Conservation (phyloP, 2,797 vertebrate genomes). For the Channa striata region DNA sequence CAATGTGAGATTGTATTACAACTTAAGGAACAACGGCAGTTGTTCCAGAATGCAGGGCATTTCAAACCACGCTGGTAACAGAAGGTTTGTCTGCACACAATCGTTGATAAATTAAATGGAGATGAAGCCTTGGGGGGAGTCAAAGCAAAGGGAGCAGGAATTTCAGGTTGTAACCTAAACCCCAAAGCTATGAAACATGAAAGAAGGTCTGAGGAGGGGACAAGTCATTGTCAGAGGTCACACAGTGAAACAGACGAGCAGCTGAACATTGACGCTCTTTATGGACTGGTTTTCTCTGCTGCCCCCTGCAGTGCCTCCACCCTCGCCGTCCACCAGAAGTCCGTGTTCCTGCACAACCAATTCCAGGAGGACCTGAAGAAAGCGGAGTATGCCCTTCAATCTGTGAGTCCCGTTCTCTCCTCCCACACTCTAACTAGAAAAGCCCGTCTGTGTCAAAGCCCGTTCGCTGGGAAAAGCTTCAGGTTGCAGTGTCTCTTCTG, state of each 20-base stretch:
- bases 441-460: not conserved
- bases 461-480: not conserved
- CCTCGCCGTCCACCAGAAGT: conserved; percentile 67
- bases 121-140: too few species aligned
- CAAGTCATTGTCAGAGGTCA: too few species aligned
- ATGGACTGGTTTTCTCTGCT: conserved; percentile 29
- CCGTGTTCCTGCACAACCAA: conserved; percentile 64
- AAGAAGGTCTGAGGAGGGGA: too few species aligned
- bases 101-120: too few species aligned
- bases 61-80: too few species aligned
- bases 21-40: too few species aligned
- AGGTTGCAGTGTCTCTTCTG: not conserved
- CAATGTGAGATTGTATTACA: too few species aligned
- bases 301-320: conserved; percentile 40
- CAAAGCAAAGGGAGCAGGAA: not conserved
- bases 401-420: conserved; percentile 70
- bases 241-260: not conserved
- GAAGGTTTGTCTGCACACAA: too few species aligned
- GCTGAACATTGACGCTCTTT: not conserved
- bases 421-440: not conserved
- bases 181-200: too few species aligned
- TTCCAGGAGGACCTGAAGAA: conserved; percentile 79
- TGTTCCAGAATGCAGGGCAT: too few species aligned
- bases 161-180: too few species aligned
- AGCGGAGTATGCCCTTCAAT: conserved; percentile 69